These are phyloP conservation scores for Megalops atlanticus DNA, from an alignment of 2,113 vertebrate genomes.

Conservation along the genomic window DNA sequence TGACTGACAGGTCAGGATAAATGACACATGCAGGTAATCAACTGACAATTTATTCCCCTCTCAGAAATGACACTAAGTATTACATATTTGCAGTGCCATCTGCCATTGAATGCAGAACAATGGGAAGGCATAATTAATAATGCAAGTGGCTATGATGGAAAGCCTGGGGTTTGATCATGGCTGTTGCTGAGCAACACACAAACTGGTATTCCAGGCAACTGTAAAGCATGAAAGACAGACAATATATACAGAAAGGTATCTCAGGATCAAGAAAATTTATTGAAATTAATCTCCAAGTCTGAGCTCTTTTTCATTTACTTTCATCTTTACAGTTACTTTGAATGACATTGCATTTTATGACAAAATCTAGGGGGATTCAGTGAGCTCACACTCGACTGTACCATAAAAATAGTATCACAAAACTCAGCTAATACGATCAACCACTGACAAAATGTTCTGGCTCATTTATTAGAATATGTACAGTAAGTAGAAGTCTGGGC, in stretches of 20 bases:
- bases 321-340: too few relatives aligned
- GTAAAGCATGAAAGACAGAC: not conserved
- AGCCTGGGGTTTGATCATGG: not conserved
- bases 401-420: too few relatives aligned
- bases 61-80: not conserved
- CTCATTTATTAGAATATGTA: too few relatives aligned
- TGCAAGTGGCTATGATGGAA: not conserved
- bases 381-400: too few relatives aligned
- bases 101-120: not conserved
- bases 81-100: constrained; percentile 1
- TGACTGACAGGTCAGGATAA: not conserved
- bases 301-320: too few relatives aligned
- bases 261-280: not conserved
- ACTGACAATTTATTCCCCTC: not conserved
- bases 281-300: not conserved
- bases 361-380: too few relatives aligned
- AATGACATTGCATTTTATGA: too few relatives aligned
- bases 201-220: not conserved
- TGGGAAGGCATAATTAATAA: not conserved
- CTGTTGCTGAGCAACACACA: constrained; percentile 12
- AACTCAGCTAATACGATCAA: too few relatives aligned
- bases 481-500: too few relatives aligned
- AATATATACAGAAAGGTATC: not conserved
- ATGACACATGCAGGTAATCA: not conserved
- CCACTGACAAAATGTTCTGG: too few relatives aligned